Evolutionary conservation across 92 coral and sea anemone genomes (phyloP).

Genomic region (Parazoanthus darwini): DNA sequence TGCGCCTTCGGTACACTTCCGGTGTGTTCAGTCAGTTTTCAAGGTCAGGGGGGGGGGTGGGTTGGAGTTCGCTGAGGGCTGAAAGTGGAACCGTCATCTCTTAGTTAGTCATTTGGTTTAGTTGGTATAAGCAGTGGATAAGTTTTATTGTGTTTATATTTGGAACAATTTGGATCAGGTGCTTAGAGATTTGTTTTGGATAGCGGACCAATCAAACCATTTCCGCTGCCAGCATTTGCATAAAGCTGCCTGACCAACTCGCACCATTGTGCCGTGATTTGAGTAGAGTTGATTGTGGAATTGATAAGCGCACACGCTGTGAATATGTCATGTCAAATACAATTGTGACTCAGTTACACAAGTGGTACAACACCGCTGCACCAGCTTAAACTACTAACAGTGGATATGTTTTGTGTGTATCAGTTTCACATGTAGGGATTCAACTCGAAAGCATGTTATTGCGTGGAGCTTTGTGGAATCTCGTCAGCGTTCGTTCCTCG

Average conservation of each 20-base stretch:
- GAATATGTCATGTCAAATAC: slow-evolving; percentile 12
- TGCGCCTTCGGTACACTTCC: no score
- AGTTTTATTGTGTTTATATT: no score
- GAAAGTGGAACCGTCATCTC: no score
- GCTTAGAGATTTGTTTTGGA: no score
- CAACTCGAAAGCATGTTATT: slow-evolving; percentile 31
- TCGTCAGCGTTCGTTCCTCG: slow-evolving; percentile 14
- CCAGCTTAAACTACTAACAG: background rate
- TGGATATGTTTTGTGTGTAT: background rate
- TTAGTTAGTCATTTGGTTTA: no score
- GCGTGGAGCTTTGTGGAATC: slow-evolving; percentile 10
- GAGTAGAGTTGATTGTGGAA: background rate
- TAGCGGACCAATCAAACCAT: background rate
- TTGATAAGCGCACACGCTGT: slow-evolving; percentile 12
- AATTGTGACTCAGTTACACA: slow-evolving; percentile 9
- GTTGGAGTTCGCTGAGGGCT: no score
- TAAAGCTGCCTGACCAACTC: background rate
- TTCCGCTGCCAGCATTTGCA: slow-evolving; percentile 33
- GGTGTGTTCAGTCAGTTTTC: no score
- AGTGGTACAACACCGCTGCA: background rate
- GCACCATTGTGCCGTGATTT: slow-evolving; percentile 26
- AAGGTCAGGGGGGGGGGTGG: no score
- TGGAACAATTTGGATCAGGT: no score
- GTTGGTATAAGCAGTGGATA: no score
- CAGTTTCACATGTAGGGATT: slow-evolving; percentile 34